These are phyloP conservation scores for Bilobella aurantiaca DNA, from an alignment of 1,140 invertebrate species.

Conservation along the genomic window DNA sequence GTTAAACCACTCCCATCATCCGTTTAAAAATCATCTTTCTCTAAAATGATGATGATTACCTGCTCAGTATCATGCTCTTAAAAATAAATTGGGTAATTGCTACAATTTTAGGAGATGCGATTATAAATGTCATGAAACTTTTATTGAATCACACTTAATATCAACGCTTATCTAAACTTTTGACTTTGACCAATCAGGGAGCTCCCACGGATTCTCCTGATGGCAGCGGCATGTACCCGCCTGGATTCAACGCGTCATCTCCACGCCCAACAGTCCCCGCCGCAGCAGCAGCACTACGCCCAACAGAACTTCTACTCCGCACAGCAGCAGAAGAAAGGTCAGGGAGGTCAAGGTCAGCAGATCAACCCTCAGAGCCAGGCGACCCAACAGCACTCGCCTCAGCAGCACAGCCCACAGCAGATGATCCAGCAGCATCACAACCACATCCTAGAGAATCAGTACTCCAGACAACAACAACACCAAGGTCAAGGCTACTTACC, in stretches of 20 bases:
- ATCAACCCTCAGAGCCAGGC: slow-evolving; percentile 6
- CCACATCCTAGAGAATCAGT: slow-evolving; percentile 44
- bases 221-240: slow-evolving; percentile 33
- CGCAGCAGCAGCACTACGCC: slow-evolving; percentile 38
- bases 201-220: slow-evolving; percentile 32
- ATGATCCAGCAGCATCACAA: slow-evolving; percentile 38
- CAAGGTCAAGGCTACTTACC: slow-evolving; percentile 36
- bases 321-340: slow-evolving; percentile 39
- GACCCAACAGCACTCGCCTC: slow-evolving; percentile 24
- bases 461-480: slow-evolving; percentile 41
- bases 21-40: too few relatives aligned
- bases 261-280: slow-evolving; percentile 31
- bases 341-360: neutral
- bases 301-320: slow-evolving; percentile 40
- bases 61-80: too few relatives aligned
- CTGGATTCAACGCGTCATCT: slow-evolving; percentile 29
- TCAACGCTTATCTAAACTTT: neutral
- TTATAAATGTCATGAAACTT: too few relatives aligned
- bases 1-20: too few relatives aligned
- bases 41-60: too few relatives aligned
- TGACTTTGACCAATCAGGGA: slow-evolving; percentile 18
- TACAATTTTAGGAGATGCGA: too few relatives aligned
- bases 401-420: slow-evolving; percentile 21
- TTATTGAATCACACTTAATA: too few relatives aligned
- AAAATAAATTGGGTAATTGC: too few relatives aligned